A percentile compares a stretch with the other conserved stretches of the same genome.
Evolutionary conservation across 2,888 invertebrate genomes (phyloP).

Genomic region (Pyrocoelia pectoralis): DNA sequence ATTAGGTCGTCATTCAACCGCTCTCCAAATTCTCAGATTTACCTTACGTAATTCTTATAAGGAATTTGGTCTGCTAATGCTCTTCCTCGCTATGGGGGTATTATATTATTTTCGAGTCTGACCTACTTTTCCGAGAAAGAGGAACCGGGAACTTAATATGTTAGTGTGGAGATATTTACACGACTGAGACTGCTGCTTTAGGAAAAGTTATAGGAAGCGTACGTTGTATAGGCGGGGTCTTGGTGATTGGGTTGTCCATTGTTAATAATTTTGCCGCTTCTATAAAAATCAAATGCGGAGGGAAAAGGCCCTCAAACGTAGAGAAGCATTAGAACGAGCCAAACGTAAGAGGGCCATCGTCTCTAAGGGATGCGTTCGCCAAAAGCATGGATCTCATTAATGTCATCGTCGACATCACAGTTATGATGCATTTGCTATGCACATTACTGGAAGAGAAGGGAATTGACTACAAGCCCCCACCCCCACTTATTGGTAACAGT

Average conservation of each 20-base stretch:
- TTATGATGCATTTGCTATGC: slow-evolving; percentile 66
- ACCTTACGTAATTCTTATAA: slow-evolving; percentile 98
- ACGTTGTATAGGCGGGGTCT: slow-evolving; percentile 99
- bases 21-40: slow-evolving; percentile 97
- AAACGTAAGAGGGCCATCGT: slow-evolving; percentile 98
- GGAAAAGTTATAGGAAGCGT: slow-evolving; percentile 99
- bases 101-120: slow-evolving; percentile 97
- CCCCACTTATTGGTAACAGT: too few relatives aligned
- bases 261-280: slow-evolving; percentile 99
- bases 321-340: slow-evolving; percentile 96
- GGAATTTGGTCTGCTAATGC: slow-evolving; percentile 97
- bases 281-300: slow-evolving; percentile 99
- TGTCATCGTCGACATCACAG: slow-evolving; percentile 95
- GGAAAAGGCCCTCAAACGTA: slow-evolving; percentile 96
- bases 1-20: slow-evolving; percentile 97
- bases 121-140: slow-evolving; percentile 99
- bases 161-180: slow-evolving; percentile 98
- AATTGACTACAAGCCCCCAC: too few relatives aligned
- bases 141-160: slow-evolving; percentile 94
- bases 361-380: slow-evolving; percentile 96
- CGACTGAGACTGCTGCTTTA: slow-evolving; percentile 95
- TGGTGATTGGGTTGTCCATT: slow-evolving; percentile 99
- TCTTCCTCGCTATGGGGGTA: slow-evolving; percentile 99
- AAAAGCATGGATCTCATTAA: slow-evolving; percentile 98
- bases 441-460: neutral